These are phyloP conservation scores for Chironomus striatipennis DNA, from an alignment of 1,140 invertebrate species.

Conservation along the genomic window DNA sequence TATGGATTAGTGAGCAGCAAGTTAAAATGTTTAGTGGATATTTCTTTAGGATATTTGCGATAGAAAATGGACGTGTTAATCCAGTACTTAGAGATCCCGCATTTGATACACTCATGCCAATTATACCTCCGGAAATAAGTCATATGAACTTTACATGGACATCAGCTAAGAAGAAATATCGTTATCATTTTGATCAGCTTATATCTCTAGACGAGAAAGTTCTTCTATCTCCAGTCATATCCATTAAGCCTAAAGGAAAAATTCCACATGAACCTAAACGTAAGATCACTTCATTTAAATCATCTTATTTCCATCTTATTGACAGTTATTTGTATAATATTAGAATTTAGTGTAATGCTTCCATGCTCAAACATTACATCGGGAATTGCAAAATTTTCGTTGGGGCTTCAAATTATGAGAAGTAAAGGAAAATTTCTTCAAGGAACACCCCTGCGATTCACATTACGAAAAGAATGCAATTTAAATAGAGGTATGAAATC, in stretches of 20 bases:
- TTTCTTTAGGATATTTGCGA: constrained; percentile 81
- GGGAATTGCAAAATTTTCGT: constrained; percentile 79
- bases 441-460: constrained; percentile 81
- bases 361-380: constrained; percentile 83
- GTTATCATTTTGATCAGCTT: constrained; percentile 77
- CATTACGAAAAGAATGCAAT: constrained; percentile 88
- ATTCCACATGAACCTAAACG: constrained; percentile 78
- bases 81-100: constrained; percentile 81
- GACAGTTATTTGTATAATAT: constrained; percentile 28
- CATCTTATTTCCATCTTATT: constrained; percentile 25
- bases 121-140: constrained; percentile 82
- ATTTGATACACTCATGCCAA: constrained; percentile 77
- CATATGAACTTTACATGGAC: constrained; percentile 91
- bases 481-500: constrained; percentile 71
- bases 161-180: constrained; percentile 73
- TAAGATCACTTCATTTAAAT: constrained; percentile 35
- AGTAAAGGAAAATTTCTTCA: constrained; percentile 65
- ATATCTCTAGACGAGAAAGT: constrained; percentile 76
- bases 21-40: constrained; percentile 81
- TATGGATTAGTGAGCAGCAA: constrained; percentile 83
- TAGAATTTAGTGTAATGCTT: constrained; percentile 86
- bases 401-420: constrained; percentile 78
- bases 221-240: constrained; percentile 73
- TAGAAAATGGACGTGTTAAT: constrained; percentile 72
- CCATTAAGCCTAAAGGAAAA: constrained; percentile 72